A percentile compares a stretch with the other conserved stretches of the same genome.
These are phyloP conservation scores for Drosophila lini DNA, from an alignment of 1,140 invertebrate genomes.

Conservation along the genomic window DNA sequence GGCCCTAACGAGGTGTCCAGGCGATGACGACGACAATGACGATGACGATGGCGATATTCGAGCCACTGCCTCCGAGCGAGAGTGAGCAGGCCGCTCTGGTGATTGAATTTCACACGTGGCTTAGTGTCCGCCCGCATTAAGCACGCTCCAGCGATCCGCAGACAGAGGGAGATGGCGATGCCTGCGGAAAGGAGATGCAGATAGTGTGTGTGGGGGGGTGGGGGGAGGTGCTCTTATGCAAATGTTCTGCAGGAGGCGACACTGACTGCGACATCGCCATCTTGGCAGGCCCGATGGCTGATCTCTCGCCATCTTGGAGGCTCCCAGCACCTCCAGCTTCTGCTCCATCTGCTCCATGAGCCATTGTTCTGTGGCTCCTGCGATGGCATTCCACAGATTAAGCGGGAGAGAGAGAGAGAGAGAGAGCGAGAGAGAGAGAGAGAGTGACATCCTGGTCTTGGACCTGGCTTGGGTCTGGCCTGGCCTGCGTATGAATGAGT, in stretches of 20 bases:
- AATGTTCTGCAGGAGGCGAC: conserved; percentile 14
- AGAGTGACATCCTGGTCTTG: conserved; percentile 18
- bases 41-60: conserved; percentile 67
- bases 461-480: neutral
- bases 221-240: conserved; percentile 43
- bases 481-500: conserved; percentile 81
- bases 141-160: conserved; percentile 57
- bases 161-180: neutral
- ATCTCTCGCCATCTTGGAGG: conserved; percentile 75
- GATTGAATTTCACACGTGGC: conserved; percentile 84
- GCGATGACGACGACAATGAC: conserved; percentile 55
- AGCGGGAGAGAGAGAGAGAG: conserved; percentile 1
- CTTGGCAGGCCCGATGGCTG: conserved; percentile 66
- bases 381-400: conserved; percentile 81
- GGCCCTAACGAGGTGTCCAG: conserved; percentile 78
- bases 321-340: conserved; percentile 10
- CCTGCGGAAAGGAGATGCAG: conserved; percentile 30
- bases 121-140: conserved; percentile 83
- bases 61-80: conserved; percentile 50
- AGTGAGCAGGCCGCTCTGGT: conserved; percentile 29
- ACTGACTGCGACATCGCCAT: conserved; percentile 55
- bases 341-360: conserved; percentile 26
- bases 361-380: conserved; percentile 75
- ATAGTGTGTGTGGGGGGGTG: neutral
- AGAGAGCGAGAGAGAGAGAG: neutral